Evolutionary conservation across 2,113 vertebrate species (phyloP).

Genomic region (Muscicapa adusta): DNA sequence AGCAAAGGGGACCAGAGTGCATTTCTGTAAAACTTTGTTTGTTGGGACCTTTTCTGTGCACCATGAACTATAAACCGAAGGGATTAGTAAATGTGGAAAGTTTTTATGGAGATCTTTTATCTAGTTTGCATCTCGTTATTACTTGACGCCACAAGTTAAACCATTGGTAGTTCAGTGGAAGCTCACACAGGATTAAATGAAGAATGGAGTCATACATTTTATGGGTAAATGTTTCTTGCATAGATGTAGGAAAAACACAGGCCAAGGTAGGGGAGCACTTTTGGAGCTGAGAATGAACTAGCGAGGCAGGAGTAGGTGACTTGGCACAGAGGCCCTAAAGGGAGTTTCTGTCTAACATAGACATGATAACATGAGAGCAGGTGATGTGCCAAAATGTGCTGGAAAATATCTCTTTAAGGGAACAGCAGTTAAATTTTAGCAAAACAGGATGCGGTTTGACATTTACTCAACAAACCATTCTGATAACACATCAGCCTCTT

Average conservation of each 20-base stretch:
- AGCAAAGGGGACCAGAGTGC: background rate
- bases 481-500: background rate
- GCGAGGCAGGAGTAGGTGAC: background rate
- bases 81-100: background rate
- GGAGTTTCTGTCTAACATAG: background rate
- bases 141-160: background rate
- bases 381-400: background rate
- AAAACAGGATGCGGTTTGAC: slow-evolving; percentile 79
- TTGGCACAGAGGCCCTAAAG: background rate
- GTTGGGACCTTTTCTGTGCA: background rate
- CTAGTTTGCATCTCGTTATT: background rate
- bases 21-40: background rate
- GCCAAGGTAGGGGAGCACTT: background rate
- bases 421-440: background rate
- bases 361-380: background rate
- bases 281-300: background rate
- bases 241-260: background rate
- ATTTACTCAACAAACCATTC: slow-evolving; percentile 31
- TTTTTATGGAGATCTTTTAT: background rate
- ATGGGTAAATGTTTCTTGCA: background rate
- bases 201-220: background rate
- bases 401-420: background rate
- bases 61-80: background rate
- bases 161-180: background rate
- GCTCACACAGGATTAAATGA: background rate